Evolutionary conservation across 2,113 vertebrate genomes (phyloP), one percentile per base, ranked within the genome.

Genomic region (Cephalopholis sonnerati): DNA sequence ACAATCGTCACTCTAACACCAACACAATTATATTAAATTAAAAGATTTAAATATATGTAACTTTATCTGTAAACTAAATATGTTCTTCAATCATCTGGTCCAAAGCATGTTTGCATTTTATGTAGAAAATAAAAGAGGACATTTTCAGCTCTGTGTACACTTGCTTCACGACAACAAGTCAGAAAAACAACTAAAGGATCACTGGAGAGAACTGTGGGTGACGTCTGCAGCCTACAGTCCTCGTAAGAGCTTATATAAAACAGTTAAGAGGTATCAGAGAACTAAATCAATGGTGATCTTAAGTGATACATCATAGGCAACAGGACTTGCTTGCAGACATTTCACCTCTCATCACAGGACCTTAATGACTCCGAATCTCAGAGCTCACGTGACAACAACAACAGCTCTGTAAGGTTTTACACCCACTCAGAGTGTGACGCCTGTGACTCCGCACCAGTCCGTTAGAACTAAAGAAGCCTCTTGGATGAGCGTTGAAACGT

Each of bases 41-140:
- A 79, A 39, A 71, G 10, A 79, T 48, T 77, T 48, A 80, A 86
- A 82, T 74, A 79, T 63, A 77, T 76, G 12, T 58, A 58, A 79
- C 22, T 51, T 72, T 2, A 62, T 75, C 11, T 86, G 58, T 70
- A 80, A 82, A 74, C 22, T 62, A 66, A 70, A 62, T 50, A 36
- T 32, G 6, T 44, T 67, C 68, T 71, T 46, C 67, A 64, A 64
- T 58, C 25, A 29, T 55, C 51, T 55, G 58, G 24, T 87, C 27
- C 18, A 53, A 10, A 77, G 5, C 27, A 48, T 32, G 55, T 39
- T 27, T 44, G 44, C 5, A 22, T 77, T 66, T 46, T 59, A 15
- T 41, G 16, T 44, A 25, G 54, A 41, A 4, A 36, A 32, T 53
- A n/a, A 59, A 27, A 0, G 5, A 17, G 18, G 58, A 36, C 36